Evolutionary conservation across 2,888 invertebrate genomes (phyloP).

Genomic region (Noctua comes): DNA sequence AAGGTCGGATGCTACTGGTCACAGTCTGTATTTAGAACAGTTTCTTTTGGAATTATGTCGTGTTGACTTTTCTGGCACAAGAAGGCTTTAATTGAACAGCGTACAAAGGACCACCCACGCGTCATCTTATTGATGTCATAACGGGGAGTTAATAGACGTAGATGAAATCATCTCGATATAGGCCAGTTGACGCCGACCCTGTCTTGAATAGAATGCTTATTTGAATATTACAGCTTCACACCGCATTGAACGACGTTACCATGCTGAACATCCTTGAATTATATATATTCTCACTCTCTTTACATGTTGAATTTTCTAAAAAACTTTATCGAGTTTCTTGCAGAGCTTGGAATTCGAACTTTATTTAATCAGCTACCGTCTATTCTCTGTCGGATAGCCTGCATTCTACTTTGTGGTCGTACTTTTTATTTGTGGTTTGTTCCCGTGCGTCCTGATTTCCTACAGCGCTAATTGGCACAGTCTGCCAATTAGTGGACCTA

Average conservation of each 20-base stretch:
- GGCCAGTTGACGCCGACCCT: constrained; percentile 36
- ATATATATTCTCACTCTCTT: constrained; percentile 20
- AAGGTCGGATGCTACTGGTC: neutral
- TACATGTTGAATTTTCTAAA: constrained; percentile 6
- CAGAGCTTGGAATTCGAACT: constrained; percentile 20
- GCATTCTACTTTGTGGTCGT: constrained; percentile 28
- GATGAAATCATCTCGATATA: constrained; percentile 53
- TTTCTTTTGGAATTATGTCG: neutral
- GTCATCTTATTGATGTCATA: constrained; percentile 53
- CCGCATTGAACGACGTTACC: constrained; percentile 31
- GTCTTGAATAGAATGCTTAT: constrained; percentile 36
- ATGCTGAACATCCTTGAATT: constrained; percentile 46
- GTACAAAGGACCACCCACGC: constrained; percentile 37
- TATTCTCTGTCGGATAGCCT: constrained; percentile 26
- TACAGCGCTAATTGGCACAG: constrained; percentile 36
- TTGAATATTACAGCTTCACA: constrained; percentile 41
- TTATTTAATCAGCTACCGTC: constrained; percentile 40
- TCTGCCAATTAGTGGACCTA: constrained; percentile 20
- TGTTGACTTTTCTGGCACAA: constrained; percentile 3
- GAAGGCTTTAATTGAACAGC: constrained; percentile 40
- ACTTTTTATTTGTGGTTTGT: constrained; percentile 34
- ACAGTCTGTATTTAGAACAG: neutral
- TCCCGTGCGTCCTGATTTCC: constrained; percentile 15
- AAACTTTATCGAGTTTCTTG: constrained; percentile 9
- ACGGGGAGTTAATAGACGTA: constrained; percentile 46